These are phyloP conservation scores for Drosophila varians DNA, from an alignment of 1,140 invertebrate genomes.

Conservation along the genomic window DNA sequence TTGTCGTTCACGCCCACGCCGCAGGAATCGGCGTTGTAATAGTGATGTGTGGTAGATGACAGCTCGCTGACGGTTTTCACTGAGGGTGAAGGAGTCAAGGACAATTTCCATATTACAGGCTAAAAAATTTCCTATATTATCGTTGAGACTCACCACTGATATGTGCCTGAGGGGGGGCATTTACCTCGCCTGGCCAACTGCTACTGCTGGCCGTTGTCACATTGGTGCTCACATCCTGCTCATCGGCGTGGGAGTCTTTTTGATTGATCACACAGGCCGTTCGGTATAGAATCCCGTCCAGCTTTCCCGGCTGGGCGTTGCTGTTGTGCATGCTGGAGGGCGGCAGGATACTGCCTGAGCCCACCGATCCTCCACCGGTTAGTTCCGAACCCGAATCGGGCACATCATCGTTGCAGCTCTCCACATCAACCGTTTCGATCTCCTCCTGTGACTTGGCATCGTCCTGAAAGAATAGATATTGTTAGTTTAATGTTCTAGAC, in stretches of 20 bases:
- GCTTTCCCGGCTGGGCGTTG: slow-evolving; percentile 75
- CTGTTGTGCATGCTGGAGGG: slow-evolving; percentile 69
- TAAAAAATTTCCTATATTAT: no score
- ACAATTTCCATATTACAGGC: background rate
- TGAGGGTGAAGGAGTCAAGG: slow-evolving; percentile 8
- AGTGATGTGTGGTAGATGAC: slow-evolving; percentile 82
- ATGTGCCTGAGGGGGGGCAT: slow-evolving; percentile 66
- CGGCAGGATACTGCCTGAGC: slow-evolving; percentile 14
- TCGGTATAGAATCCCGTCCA: slow-evolving; percentile 79
- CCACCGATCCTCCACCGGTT: slow-evolving; percentile 9
- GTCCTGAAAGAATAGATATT: slow-evolving; percentile 44
- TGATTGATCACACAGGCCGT: slow-evolving; percentile 80
- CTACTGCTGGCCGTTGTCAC: slow-evolving; percentile 67
- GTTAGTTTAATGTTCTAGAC: background rate
- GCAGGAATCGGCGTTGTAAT: slow-evolving; percentile 82
- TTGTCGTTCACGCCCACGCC: slow-evolving; percentile 65
- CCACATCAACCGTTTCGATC: slow-evolving; percentile 85
- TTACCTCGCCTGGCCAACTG: slow-evolving; percentile 66
- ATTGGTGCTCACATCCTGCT: slow-evolving; percentile 70
- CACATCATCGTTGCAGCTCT: slow-evolving; percentile 83
- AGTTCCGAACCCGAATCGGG: slow-evolving; percentile 79
- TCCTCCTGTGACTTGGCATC: slow-evolving; percentile 83
- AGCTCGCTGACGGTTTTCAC: slow-evolving; percentile 82
- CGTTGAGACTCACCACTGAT: slow-evolving; percentile 72
- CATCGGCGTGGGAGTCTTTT: slow-evolving; percentile 59